Conservation (phyloP, 1,140 invertebrate species). For the Bombus consobrinus region DNA sequence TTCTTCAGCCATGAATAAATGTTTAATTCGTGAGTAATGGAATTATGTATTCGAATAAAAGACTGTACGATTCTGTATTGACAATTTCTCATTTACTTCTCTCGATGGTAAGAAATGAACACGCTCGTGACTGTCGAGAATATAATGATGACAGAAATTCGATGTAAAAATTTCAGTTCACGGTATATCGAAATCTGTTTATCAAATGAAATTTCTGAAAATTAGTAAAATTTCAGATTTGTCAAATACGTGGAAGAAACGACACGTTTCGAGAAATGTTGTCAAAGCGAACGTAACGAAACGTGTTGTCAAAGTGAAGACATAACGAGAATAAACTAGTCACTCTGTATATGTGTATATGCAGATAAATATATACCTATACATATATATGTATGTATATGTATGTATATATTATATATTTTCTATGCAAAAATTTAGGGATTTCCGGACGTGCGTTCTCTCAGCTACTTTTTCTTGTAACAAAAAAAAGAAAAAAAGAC, state of each 20-base stretch:
- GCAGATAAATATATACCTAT: slow-evolving; percentile 18
- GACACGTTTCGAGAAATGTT: neutral
- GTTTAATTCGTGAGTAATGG: too few species aligned
- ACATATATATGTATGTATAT: slow-evolving; percentile 48
- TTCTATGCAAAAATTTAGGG: slow-evolving; percentile 60
- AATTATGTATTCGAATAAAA: too few species aligned
- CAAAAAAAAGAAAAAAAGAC: too few species aligned
- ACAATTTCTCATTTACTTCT: too few species aligned
- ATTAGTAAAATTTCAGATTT: neutral
- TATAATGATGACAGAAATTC: too few species aligned
- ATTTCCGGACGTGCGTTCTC: slow-evolving; percentile 36
- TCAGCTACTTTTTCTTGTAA: neutral
- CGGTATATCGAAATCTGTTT: too few species aligned
- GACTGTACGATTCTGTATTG: too few species aligned
- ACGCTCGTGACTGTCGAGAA: too few species aligned
- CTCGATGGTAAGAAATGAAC: too few species aligned
- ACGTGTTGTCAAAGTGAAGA: neutral
- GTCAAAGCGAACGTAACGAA: neutral
- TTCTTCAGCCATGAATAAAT: too few species aligned
- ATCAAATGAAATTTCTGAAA: too few species aligned
- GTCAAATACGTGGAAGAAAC: neutral
- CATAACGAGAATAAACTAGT: neutral
- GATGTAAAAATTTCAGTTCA: neutral
- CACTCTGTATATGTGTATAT: slow-evolving; percentile 50
- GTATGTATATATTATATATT: slow-evolving; percentile 59